Evolutionary conservation across 2,888 invertebrate species (phyloP).

Genomic region (Aplocera efformata): DNA sequence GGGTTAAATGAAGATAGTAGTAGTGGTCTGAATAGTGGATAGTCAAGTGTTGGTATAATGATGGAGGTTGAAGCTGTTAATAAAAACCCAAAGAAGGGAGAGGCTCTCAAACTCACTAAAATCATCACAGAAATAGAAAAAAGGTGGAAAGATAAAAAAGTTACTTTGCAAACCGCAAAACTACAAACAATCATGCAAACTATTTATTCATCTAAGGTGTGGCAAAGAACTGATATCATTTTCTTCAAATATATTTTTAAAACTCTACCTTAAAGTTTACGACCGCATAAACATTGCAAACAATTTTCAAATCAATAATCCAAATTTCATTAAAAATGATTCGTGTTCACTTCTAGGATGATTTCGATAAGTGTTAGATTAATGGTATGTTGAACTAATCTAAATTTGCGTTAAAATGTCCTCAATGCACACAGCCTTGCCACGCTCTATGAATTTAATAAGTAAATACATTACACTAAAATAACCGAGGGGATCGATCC

Average conservation of each 20-base stretch:
- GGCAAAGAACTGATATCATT: slow-evolving; percentile 78
- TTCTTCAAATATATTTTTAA: slow-evolving; percentile 57
- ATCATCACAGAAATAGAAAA: slow-evolving; percentile 50
- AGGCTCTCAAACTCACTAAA: slow-evolving; percentile 46
- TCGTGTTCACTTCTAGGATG: slow-evolving; percentile 72
- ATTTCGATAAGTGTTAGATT: slow-evolving; percentile 62
- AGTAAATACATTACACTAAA: slow-evolving; percentile 75
- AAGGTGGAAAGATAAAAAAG: slow-evolving; percentile 43
- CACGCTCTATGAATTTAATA: slow-evolving; percentile 82
- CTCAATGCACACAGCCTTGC: slow-evolving; percentile 86
- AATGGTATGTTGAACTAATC: slow-evolving; percentile 74
- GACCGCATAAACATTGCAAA: slow-evolving; percentile 61
- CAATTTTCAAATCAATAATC: slow-evolving; percentile 58
- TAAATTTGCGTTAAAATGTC: slow-evolving; percentile 79
- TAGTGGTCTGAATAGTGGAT: slow-evolving; percentile 52
- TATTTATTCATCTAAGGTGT: slow-evolving; percentile 77
- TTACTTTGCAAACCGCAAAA: slow-evolving; percentile 49
- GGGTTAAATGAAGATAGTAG: slow-evolving; percentile 44
- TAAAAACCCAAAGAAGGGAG: slow-evolving; percentile 41
- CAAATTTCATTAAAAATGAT: slow-evolving; percentile 66
- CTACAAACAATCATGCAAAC: slow-evolving; percentile 64
- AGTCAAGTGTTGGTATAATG: slow-evolving; percentile 61
- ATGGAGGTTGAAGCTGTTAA: slow-evolving; percentile 62
- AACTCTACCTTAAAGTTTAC: slow-evolving; percentile 63
- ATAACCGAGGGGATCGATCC: slow-evolving; percentile 74